Evolutionary conservation across 2,113 vertebrate species (phyloP), one percentile per base, ranked within the genome.

Genomic region (Sapajus apella): DNA sequence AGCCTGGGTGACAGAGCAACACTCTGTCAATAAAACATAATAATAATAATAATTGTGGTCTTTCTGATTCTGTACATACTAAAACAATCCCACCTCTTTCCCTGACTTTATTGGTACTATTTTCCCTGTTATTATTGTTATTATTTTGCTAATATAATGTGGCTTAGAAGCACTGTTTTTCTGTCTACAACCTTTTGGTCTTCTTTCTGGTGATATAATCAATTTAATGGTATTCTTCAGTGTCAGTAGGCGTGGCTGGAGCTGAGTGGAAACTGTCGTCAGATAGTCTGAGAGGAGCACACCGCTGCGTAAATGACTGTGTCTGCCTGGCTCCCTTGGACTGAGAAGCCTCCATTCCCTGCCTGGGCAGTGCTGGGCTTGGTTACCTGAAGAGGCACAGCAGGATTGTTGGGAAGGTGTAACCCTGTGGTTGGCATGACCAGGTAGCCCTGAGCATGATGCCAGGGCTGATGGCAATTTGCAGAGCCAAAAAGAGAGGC

Each of bases 141-240:
- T 58, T 83, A 92, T 75, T 95, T 97, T 97, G 96, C 61, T 72
- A 92, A 96, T 87, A 97, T 96, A 98, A 97, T 93, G 97, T 94
- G 61, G 96, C 94, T 64, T 68, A 56, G 30, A 90, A 81, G 95
- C 87, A 80, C 96, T 76, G 84, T 96, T 98, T 97, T 97, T 97
- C 97, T 91, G 64, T 96, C 96, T 76, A 58, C 66, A 89, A 90
- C 96, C 97, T 96, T 97, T 98, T 98, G 96, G 97, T 86, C 96
- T 97, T 97, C 96, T 96, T 97, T 96, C 97, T 97, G 96, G 64
- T 77, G 84, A 91, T 76, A 55, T 45, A 86, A 93, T 97, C 93
- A 95, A n/a, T 58, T 73, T 96, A 87, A 98, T 90, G 84, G 35
- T n/a, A 14, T 55, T 40, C 73, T 70, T 86, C 4, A 87, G 94